These are phyloP conservation scores for Oxycera nigricornis DNA, from an alignment of 2,888 invertebrate species.

Conservation along the genomic window DNA sequence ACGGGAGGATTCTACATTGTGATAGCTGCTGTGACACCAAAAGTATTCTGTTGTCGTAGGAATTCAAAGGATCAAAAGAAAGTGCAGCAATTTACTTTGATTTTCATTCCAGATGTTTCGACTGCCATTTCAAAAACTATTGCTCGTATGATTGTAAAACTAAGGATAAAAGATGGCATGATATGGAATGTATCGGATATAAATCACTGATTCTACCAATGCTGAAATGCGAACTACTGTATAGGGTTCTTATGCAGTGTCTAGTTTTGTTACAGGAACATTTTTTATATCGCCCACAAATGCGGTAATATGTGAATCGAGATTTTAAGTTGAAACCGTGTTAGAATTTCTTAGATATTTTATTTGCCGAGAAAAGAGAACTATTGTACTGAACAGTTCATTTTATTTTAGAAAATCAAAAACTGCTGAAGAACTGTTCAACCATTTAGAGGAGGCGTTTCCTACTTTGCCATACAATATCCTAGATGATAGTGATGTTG, in stretches of 20 bases:
- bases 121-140: constrained; percentile 33
- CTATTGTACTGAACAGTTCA: no score
- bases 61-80: not conserved
- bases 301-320: constrained; percentile 12
- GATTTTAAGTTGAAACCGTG: not conserved
- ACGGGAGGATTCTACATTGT: constrained; percentile 14
- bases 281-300: constrained; percentile 5
- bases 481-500: not conserved
- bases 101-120: constrained; percentile 32
- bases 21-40: constrained; percentile 5
- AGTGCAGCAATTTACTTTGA: no score
- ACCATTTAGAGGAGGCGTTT: not conserved
- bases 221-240: constrained; percentile 9
- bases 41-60: constrained; percentile 10
- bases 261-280: constrained; percentile 11
- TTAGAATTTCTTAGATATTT: not conserved
- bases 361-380: no score
- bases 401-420: not conserved
- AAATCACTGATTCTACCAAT: not conserved
- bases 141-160: constrained; percentile 29
- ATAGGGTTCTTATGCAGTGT: constrained; percentile 14
- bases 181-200: constrained; percentile 38
- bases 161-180: constrained; percentile 11
- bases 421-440: not conserved
- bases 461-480: not conserved